Evolutionary conservation across 2,888 invertebrate species (phyloP).

Genomic region (Byasa hedistus): DNA sequence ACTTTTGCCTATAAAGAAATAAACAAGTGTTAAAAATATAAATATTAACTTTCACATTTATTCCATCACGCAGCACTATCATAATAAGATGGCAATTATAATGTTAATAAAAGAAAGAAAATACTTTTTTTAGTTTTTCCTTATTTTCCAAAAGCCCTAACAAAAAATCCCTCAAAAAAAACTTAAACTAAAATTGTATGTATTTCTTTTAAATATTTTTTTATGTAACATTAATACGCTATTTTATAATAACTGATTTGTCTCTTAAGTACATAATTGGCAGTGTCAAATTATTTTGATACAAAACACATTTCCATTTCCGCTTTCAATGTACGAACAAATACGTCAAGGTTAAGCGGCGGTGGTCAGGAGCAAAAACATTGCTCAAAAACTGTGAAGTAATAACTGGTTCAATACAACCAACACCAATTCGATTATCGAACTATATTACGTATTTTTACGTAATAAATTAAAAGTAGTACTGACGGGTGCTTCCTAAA

Average conservation of each 20-base stretch:
- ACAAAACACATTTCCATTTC: constrained; percentile 17
- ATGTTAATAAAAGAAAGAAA: too few species aligned
- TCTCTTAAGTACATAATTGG: neutral
- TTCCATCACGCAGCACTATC: too few species aligned
- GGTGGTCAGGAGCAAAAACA: constrained; percentile 20
- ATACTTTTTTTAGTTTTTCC: too few species aligned
- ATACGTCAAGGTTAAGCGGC: constrained; percentile 22
- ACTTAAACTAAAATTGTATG: too few species aligned
- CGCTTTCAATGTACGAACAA: constrained; percentile 23
- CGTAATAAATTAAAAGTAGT: constrained; percentile 4
- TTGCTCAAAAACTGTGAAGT: constrained; percentile 13
- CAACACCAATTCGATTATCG: constrained; percentile 18
- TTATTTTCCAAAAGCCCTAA: too few species aligned
- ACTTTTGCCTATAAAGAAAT: too few species aligned
- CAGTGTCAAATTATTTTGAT: neutral
- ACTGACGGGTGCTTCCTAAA: neutral
- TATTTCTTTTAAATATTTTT: too few species aligned
- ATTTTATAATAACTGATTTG: neutral
- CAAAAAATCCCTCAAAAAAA: too few species aligned
- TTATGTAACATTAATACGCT: neutral
- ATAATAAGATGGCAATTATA: too few species aligned
- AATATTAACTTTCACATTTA: too few species aligned
- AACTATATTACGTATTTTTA: constrained; percentile 16
- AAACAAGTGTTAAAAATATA: too few species aligned
- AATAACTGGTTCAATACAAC: constrained; percentile 15